Conservation (phyloP, 2,888 invertebrate genomes). For the Polietes domitor region DNA sequence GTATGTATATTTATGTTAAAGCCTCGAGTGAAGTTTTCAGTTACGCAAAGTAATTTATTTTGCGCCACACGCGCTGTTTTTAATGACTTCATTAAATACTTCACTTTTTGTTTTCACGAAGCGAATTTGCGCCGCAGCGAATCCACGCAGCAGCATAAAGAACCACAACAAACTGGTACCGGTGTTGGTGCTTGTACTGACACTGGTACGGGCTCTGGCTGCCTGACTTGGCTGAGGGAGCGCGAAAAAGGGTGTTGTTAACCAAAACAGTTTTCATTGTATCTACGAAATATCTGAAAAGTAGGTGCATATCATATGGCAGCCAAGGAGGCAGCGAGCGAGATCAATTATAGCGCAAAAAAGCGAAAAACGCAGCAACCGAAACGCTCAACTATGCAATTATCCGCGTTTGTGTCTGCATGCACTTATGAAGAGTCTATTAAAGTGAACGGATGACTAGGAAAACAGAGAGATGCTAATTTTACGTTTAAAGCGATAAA, state of each 20-base stretch:
- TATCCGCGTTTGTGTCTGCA: not conserved
- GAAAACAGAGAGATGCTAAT: slow-evolving; percentile 19
- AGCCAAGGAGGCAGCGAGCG: not conserved
- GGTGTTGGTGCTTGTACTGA: not conserved
- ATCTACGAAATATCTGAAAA: slow-evolving; percentile 26
- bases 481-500: slow-evolving; percentile 24
- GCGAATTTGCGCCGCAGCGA: slow-evolving; percentile 10
- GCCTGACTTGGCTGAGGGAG: not conserved
- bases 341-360: slow-evolving; percentile 33
- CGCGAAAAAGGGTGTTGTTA: slow-evolving; percentile 1
- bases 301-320: slow-evolving; percentile 26
- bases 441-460: not conserved
- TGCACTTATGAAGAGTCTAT: not conserved
- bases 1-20: slow-evolving; percentile 58
- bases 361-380: not conserved
- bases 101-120: slow-evolving; percentile 40
- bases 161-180: not conserved
- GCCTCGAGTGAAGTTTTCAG: slow-evolving; percentile 75
- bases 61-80: slow-evolving; percentile 79
- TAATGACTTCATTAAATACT: slow-evolving; percentile 79
- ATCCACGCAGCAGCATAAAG: not conserved
- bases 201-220: not conserved
- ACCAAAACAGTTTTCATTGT: slow-evolving; percentile 2
- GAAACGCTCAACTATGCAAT: slow-evolving; percentile 35
- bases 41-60: slow-evolving; percentile 78